Evolutionary conservation across 2,113 vertebrate genomes (phyloP).

Genomic region (Irena cyanogastra): DNA sequence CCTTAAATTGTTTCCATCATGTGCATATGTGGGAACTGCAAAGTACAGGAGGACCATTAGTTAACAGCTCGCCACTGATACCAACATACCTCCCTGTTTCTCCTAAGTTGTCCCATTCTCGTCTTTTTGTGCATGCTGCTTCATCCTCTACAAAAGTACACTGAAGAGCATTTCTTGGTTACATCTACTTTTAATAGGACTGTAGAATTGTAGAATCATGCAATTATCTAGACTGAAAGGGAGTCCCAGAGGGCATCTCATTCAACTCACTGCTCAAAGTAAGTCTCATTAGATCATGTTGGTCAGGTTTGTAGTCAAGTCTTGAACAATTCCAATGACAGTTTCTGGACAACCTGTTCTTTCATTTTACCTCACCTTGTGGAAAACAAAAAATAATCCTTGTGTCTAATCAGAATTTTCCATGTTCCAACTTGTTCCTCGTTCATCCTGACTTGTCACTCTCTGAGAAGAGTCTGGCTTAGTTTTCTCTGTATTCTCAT

Average conservation of each 20-base stretch:
- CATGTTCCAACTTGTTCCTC: not conserved
- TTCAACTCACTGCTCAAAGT: not conserved
- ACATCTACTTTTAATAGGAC: not conserved
- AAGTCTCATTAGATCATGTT: not conserved
- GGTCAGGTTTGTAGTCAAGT: not conserved
- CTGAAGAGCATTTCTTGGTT: not conserved
- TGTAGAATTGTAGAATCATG: not conserved
- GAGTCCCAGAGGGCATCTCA: not conserved
- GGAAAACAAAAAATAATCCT: not conserved
- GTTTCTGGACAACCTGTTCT: not conserved
- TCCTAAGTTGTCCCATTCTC: not conserved
- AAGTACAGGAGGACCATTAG: not conserved
- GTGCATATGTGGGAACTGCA: accelerated
- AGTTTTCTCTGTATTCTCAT: not conserved
- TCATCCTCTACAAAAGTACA: not conserved
- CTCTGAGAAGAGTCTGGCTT: not conserved
- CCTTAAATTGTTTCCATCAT: not conserved
- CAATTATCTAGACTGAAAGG: not conserved
- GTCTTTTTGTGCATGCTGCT: not conserved
- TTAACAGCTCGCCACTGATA: not conserved
- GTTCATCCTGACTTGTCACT: not conserved
- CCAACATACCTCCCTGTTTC: not conserved
- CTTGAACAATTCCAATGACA: not conserved
- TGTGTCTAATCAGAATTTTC: not conserved
- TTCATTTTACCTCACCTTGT: not conserved